phyloP scores from a whole-genome alignment of 2,797 vertebrate genomes.

The Rhodeus uyekii region DNA sequence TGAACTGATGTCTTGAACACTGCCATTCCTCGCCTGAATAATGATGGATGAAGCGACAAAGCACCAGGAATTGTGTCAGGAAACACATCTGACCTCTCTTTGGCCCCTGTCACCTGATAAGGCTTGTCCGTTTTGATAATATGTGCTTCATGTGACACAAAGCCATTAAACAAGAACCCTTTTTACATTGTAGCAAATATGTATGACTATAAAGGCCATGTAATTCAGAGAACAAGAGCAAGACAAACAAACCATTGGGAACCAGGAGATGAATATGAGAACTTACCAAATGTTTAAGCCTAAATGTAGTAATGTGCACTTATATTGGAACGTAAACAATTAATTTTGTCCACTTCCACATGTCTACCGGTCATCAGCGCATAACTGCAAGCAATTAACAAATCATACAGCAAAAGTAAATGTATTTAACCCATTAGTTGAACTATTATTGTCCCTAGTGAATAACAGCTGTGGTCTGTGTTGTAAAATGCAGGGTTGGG shows the following conservation, averaged over 20 bases:
- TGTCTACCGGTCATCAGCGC: background rate
- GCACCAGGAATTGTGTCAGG: conserved; percentile 50
- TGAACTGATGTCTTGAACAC: background rate
- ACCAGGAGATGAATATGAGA: background rate
- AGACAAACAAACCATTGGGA: conserved; percentile 35
- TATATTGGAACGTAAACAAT: background rate
- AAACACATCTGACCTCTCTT: conserved; percentile 78
- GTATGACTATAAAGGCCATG: background rate
- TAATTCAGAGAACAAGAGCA: conserved; percentile 18
- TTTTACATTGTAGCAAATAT: conserved; percentile 30
- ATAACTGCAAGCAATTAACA: background rate
- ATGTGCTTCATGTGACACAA: conserved; percentile 77
- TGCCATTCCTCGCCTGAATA: conserved; percentile 38
- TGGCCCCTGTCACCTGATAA: conserved; percentile 79
- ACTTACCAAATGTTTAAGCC: background rate
- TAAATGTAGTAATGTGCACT: background rate
- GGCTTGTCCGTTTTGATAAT: conserved; percentile 80
- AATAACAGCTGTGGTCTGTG: conserved; percentile 70
- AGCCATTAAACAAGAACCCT: conserved; percentile 59
- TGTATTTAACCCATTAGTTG: conserved; percentile 14
- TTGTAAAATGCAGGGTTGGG: conserved; percentile 81
- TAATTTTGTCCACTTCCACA: background rate
- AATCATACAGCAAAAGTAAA: conserved; percentile 14
- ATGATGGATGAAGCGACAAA: conserved; percentile 50
- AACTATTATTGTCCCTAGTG: conserved; percentile 64